Evolutionary conservation across 2,797 vertebrate genomes (phyloP), one percentile per base, ranked within the genome.

Genomic region (Gallinago nigripennis): DNA sequence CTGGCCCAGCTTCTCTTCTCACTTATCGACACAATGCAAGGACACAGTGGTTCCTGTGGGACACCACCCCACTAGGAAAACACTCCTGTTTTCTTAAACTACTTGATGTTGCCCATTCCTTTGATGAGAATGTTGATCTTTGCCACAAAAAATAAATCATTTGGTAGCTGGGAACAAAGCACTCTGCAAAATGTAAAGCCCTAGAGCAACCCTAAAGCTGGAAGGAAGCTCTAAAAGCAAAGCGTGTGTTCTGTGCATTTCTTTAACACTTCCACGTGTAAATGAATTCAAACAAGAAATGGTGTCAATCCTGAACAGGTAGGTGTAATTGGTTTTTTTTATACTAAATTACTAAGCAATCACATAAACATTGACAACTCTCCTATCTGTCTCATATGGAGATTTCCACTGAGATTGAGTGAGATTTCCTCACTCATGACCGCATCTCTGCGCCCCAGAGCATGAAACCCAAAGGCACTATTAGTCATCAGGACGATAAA

Each of bases 161-260:
- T 21, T 50, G 31, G 48, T 3, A 71, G 48, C 53, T 63, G 64
- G 35, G 41, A 66, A 68, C 27, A 86, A 70, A 89, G 48, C 21
- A 33, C 9, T 35, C 39, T 11, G 14, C 21, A 57, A 76, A 58
- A 54, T 13, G 6, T 30, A 10, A 65, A 80, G 82, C 14, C 53
- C 33, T 45, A 10, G 33, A 66, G 24, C 39, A 25, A n/a, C 21
- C 14, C 7, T 5, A 39, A 79, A 71, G 64, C 16, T 61, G 50
- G 39, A 61, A 63, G 37, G 23, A 48, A 63, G 31, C 51, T 79
- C 12, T 83, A 13, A 68, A 77, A 72, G 31, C 54, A 57, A 72
- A 57, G 33, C 1, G 1, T 7, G 17, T 3, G 3, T 23, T 39
- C 33, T 12, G 7, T 20, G 45, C 2, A 0, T 28, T 69, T 33